phyloP scores from a whole-genome alignment of 2,888 invertebrate species.

The Cryptophagus acutangulus region DNA sequence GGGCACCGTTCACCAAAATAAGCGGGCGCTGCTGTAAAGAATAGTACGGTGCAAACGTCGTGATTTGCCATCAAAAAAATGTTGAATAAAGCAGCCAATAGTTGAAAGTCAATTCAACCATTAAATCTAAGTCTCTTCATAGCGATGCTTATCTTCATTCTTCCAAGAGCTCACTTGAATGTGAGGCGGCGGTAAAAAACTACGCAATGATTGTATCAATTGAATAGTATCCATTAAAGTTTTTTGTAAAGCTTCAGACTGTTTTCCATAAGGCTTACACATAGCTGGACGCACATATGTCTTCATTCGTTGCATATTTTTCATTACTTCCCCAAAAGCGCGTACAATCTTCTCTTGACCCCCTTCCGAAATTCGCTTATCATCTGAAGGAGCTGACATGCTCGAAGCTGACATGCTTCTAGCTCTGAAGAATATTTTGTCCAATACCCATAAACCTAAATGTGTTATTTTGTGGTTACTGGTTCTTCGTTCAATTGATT shows the following conservation, averaged over 20 bases:
- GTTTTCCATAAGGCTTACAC: conserved; percentile 88
- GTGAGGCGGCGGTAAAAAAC: conserved; percentile 80
- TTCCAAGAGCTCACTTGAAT: conserved; percentile 88
- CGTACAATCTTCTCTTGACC: conserved; percentile 83
- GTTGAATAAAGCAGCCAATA: too few relatives aligned
- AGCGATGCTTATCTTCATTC: conserved; percentile 70
- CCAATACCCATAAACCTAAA: too few relatives aligned
- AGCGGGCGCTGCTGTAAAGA: too few relatives aligned
- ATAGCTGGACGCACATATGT: conserved; percentile 82
- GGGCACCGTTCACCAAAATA: too few relatives aligned
- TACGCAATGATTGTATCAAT: conserved; percentile 76
- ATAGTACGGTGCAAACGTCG: too few relatives aligned
- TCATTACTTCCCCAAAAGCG: conserved; percentile 80
- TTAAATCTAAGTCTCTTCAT: conserved; percentile 46
- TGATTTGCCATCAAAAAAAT: too few relatives aligned
- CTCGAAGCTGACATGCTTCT: too few relatives aligned
- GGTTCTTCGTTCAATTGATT: too few relatives aligned
- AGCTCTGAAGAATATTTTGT: too few relatives aligned
- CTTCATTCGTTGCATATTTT: conserved; percentile 84
- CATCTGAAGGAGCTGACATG: too few relatives aligned
- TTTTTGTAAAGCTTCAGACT: conserved; percentile 83
- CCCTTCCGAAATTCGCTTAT: conserved; percentile 46
- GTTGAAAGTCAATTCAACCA: too few relatives aligned
- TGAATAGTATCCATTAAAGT: conserved; percentile 83
- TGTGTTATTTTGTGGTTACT: too few relatives aligned